Base-by-base conservation (phyloP, 1,140 invertebrate species). In the Teleopsis dalmanni region DNA sequence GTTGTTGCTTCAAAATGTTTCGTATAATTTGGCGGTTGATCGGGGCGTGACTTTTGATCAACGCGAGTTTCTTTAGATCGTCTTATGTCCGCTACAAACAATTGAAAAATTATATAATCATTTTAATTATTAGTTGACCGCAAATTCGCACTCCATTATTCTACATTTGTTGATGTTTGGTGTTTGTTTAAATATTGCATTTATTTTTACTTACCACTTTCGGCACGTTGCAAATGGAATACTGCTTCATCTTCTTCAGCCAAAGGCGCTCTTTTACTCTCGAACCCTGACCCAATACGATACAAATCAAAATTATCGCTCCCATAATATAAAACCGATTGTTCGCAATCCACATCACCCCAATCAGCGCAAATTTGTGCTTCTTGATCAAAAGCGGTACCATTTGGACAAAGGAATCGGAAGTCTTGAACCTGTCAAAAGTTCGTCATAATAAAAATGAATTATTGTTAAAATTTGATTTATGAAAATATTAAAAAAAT, bases 321-420 rank as follows among this genome's bases (percentile, higher is more conserved):
- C 65, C 80, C 79, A 72, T 85, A 87, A 58, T 83, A 88, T 36
- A 88, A 72, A 11, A 84, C 83, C 3, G 86, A 80, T 16, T 83
- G 81, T 54, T 85, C 82, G 63, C 89, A 92, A 58, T 89, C 87
- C 0, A 91, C 85, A 60, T 92, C 88, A 50, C 84, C 85, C 88
- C 88, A 91, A 62, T 90, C 87, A 37, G 88, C 88, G 67, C 90
- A 93, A 19, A 90, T 91, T 70, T 92, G 88, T 46, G 88, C 87
- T 62, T 92, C 89, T 66, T 93, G 90, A 65, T 94, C 89, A 72
- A 95, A 93, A 48, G 90, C 82, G 0, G 91, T 95, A 52, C 89
- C 87, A 58, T 93, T 92, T 4, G 90, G 89, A 68, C 91, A 94
- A 54, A 93, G 77, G 73, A 93, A 94, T 56, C 85, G 80, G 72